Percentiles rank a stretch among this genome's conserved stretches.
phyloP scores from a whole-genome alignment of 1,140 invertebrate genomes.

The Cyphomyrmex costatus region DNA sequence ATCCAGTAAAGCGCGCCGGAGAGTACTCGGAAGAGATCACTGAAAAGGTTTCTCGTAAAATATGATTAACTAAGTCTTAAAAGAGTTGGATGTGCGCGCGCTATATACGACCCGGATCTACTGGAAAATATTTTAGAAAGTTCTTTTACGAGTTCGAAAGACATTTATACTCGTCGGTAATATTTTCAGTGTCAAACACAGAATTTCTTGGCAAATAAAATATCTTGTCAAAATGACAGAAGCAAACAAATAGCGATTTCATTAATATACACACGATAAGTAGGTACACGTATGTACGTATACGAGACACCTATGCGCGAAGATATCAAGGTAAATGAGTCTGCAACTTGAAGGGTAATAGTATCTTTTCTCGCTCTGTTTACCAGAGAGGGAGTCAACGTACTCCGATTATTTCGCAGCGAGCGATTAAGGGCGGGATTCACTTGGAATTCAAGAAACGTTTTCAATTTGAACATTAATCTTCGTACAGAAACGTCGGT shows the following conservation, averaged over 20 bases:
- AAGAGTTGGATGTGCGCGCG: background rate
- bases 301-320: background rate
- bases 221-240: background rate
- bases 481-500: constrained; percentile 61
- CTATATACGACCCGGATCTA: background rate
- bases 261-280: background rate
- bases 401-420: constrained; percentile 51
- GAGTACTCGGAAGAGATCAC: background rate
- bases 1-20: background rate
- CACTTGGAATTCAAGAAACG: constrained; percentile 72
- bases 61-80: constrained; percentile 22
- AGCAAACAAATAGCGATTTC: background rate
- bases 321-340: constrained; percentile 24
- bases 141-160: background rate
- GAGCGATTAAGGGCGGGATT: constrained; percentile 54
- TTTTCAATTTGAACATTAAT: constrained; percentile 78
- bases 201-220: background rate
- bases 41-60: constrained; percentile 14
- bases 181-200: background rate
- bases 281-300: background rate
- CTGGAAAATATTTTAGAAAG: background rate
- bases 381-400: constrained; percentile 36
- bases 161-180: background rate
- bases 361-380: constrained; percentile 36
- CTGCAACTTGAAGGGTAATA: background rate